Evolutionary conservation across 1,140 invertebrate species (phyloP), one percentile per base, ranked within the genome.

Genomic region (Armadillidium nasatum): DNA sequence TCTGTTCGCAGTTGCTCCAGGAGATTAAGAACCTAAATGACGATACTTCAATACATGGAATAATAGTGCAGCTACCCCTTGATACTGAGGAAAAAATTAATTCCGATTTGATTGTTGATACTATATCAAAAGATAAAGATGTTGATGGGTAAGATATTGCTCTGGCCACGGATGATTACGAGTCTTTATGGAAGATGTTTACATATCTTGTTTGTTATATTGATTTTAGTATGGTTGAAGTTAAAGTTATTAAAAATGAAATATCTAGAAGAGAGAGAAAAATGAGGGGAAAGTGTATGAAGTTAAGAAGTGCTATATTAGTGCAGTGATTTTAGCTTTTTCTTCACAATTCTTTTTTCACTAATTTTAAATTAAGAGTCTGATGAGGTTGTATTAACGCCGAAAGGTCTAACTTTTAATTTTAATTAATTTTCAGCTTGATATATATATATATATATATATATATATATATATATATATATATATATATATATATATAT

Each of bases 21-120:
- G 88, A 90, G 86, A 83, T 98, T 19, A 87, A 89, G 46, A 88
- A 89, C 78, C 86, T 98, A 44, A 98, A 99, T 84, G 87, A 89
- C 73, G 93, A 97, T 85, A 88, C 91, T 0, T 86, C 84, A 21
- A 89, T 96, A 70, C 95, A 99, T 87, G 97, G 97, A 33, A 97
- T 99, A 82, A 98, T 98, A 82, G 95, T 98, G 0, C 96, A 98
- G 88, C 94, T 99, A 90, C 97, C 96, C 0, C 86, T 98, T 67
- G 95, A 98, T 83, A 89, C 89, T 76, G 88, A 90, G 0, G 90
- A 91, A 80, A 82, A 87, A 77, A 96, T 98, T 78, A 91, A 98
- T 87, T 89, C 92, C 0, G 91, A 95, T 84, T 84, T 91, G 11
- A 89, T 98, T 72, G 96, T 95, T 7, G 93, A 96, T 86, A 88